phyloP scores from a whole-genome alignment of 2,888 invertebrate species.

The Pteria penguin region DNA sequence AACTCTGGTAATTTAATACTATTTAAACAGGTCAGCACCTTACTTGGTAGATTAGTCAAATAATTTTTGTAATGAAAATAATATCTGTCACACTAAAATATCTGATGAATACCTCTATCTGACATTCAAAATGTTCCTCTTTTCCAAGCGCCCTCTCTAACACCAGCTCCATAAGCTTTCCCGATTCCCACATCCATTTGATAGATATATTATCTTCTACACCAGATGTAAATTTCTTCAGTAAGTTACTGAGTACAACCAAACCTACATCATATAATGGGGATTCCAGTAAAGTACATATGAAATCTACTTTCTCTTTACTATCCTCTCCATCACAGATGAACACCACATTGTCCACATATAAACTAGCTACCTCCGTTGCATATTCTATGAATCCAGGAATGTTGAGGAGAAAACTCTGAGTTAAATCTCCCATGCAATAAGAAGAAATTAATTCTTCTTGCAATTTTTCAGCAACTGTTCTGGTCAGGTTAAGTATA shows the following conservation, averaged over 20 bases:
- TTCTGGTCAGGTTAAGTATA: not conserved
- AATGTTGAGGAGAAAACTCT: not conserved
- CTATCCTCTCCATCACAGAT: not conserved
- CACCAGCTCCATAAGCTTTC: constrained; percentile 13
- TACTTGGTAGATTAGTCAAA: no score
- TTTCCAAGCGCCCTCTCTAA: constrained; percentile 15
- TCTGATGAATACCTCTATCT: no score
- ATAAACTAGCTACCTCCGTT: constrained; percentile 42
- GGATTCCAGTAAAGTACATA: not conserved
- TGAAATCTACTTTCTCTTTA: not conserved
- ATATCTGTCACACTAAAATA: no score
- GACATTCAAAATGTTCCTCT: constrained; percentile 39
- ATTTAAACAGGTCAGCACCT: no score
- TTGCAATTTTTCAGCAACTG: not conserved
- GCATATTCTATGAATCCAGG: constrained; percentile 58
- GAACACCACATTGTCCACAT: not conserved
- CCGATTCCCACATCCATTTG: not conserved
- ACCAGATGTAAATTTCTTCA: not conserved
- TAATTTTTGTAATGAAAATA: no score
- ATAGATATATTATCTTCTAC: not conserved
- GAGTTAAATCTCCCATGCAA: not conserved
- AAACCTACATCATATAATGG: constrained; percentile 13
- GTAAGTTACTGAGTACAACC: not conserved
- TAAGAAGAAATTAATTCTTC: not conserved
- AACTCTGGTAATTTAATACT: no score